Base-by-base conservation (phyloP, 2,888 invertebrate species). In the Lycia hirtaria region DNA sequence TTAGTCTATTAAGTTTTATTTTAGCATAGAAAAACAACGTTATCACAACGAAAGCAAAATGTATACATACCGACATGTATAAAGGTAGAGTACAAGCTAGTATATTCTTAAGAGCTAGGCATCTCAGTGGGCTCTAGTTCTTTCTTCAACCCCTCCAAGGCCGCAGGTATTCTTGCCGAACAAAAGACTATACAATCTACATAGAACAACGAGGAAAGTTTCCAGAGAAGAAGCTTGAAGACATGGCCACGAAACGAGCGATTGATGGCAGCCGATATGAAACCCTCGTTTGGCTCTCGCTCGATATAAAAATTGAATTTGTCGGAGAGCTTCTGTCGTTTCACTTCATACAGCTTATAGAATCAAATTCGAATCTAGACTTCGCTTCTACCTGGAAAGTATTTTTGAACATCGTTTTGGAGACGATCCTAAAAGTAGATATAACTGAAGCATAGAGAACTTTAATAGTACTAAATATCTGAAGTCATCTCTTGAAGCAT, bases 141-240 rank as follows among this genome's bases (percentile, higher is more conserved):
- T 55, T 48, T 59, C 35, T 32, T 65, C 64, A 64, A 67, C 51
- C 49, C 43, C 19, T 68, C 68, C 75, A 75, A 73, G 70, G 71
- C 69, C 69, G 69, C 73, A 72, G 67, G 77, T 73, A 79, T 80
- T 81, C 83, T 83, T 78, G 61, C 57, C 69, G 68, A 79, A 85
- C 84, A 85, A 85, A 84, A 81, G 84, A 71, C 77, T 44, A 59
- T 75, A 75, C 73, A 76, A 73, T 73, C 75, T 72, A 69, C 69
- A 60, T 58, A 62, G 33, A 51, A 51, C 32, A 61, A 56, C 51
- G 60, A 50, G 56, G 51, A 50, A 61, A 61, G 48, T n/a, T 60
- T 56, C 48, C 57, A 56, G 41, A 55, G 60, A 53, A 50, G 60
- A 62, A 72, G 71, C 72, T 72, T 68, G 57, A 68, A 73, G 71